A percentile compares a stretch with the other conserved stretches of the same genome.
Evolutionary conservation across 2,797 vertebrate species (phyloP).

Genomic region (Kryptopterus vitreolus): DNA sequence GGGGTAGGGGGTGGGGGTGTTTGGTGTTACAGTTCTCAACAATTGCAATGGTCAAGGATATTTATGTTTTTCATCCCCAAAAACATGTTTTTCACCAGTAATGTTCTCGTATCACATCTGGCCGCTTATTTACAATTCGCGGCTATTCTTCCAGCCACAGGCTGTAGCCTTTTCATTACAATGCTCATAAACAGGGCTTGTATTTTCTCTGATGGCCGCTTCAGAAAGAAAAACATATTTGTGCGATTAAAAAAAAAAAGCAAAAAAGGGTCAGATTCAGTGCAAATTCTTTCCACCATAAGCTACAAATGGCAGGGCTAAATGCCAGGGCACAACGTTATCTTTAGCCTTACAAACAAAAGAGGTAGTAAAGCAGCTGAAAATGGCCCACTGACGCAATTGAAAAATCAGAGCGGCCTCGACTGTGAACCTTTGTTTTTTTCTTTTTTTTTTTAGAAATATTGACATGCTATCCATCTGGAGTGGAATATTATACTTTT

Average conservation of each 20-base stretch:
- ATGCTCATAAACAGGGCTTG: constrained; percentile 67
- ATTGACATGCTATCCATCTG: constrained; percentile 9
- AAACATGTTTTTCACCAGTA: constrained; percentile 91
- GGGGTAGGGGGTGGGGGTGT: not conserved
- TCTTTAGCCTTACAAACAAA: constrained; percentile 75
- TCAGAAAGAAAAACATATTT: constrained; percentile 74
- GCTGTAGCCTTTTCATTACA: constrained; percentile 62
- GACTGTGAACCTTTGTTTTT: constrained; percentile 28
- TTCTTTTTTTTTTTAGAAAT: not conserved
- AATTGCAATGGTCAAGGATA: constrained; percentile 79
- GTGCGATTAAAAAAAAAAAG: constrained; percentile 63
- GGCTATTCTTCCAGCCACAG: constrained; percentile 65
- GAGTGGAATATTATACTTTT: not conserved
- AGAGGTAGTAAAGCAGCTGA: constrained; percentile 66
- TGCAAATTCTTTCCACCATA: constrained; percentile 62
- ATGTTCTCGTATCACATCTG: constrained; percentile 75
- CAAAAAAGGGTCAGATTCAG: constrained; percentile 65
- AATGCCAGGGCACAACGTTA: constrained; percentile 65
- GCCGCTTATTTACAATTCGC: constrained; percentile 74
- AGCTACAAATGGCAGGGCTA: constrained; percentile 60
- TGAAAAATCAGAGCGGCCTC: constrained; percentile 54
- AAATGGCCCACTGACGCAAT: constrained; percentile 67
- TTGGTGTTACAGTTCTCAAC: constrained; percentile 33
- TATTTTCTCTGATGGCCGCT: constrained; percentile 62
- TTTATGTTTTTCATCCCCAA: constrained; percentile 74